Evolutionary conservation across 1,140 invertebrate species (phyloP), one percentile per base, ranked within the genome.

Genomic region (Maniola jurtina): DNA sequence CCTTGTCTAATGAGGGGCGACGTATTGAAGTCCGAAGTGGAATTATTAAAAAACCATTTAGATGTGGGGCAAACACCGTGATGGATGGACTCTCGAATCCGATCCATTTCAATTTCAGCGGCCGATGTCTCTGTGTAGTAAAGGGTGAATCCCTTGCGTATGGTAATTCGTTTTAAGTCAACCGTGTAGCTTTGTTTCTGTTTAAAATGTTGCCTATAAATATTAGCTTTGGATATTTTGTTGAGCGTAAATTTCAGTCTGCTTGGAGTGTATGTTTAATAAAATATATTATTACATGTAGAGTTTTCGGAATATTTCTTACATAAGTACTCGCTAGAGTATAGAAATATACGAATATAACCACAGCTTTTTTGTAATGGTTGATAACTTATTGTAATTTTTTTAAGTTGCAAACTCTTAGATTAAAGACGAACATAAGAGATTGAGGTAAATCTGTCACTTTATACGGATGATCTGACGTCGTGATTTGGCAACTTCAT

Each of bases 41-140:
- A 88, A 88, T 90, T 89, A 90, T 90, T 87, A 90, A 90, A 89
- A 88, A 89, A 88, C 75, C 84, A 88, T 88, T 75, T 86, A 88
- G 79, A 88, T 80, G 75, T 80, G 75, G 83, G 77, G 71, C 81
- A 88, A 84, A 75, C 68, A 74, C 58, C 75, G 73, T 90, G 88
- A 90, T 90, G 79, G 88, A 90, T 90, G 83, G 85, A 77, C 88
- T 85, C 84, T 88, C 68, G 70, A 80, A 83, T 82, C 66, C 86
- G 79, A 90, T 90, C 88, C 88, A 90, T 90, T 86, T 90, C 88
- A 90, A 88, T 90, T 90, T 82, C 76, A 73, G 61, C 68, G 63
- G 68, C 72, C 75, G 75, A 75, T 82, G 81, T 83, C 83, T 81
- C 75, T 78, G 76, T 73, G 75, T 75, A 89, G 75, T 75, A 89